phyloP scores from a whole-genome alignment of 1,140 invertebrate species.

The Zaprionus davidi region DNA sequence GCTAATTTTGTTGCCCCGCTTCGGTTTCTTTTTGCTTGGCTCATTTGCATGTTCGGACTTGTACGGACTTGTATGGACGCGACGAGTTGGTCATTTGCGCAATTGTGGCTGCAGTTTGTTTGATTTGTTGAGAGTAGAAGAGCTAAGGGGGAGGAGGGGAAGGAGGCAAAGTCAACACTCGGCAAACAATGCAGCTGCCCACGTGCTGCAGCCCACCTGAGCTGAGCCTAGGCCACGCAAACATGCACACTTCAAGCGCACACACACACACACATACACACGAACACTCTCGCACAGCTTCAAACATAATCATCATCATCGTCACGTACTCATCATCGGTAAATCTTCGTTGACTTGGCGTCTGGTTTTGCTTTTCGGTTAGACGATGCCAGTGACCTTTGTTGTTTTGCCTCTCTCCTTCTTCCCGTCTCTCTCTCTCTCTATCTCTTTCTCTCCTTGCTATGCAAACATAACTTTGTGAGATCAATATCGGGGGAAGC shows the following conservation, averaged over 20 bases:
- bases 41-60: slow-evolving; percentile 25
- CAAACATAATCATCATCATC: slow-evolving; percentile 44
- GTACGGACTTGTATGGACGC: slow-evolving; percentile 25
- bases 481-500: slow-evolving; percentile 63
- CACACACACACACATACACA: neutral
- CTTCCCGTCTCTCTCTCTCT: neutral
- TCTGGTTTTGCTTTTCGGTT: slow-evolving; percentile 17
- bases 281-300: neutral
- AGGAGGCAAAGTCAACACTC: slow-evolving; percentile 10
- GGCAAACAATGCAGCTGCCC: slow-evolving; percentile 44
- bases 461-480: slow-evolving; percentile 53
- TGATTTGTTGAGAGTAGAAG: slow-evolving; percentile 41
- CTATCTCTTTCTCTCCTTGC: neutral
- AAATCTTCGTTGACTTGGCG: slow-evolving; percentile 33
- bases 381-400: slow-evolving; percentile 78
- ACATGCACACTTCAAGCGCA: slow-evolving; percentile 8
- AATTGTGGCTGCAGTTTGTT: slow-evolving; percentile 65
- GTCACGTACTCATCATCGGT: slow-evolving; percentile 48
- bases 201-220: slow-evolving; percentile 58
- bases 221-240: slow-evolving; percentile 22
- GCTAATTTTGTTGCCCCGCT: slow-evolving; percentile 65
- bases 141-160: slow-evolving; percentile 35
- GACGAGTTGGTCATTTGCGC: slow-evolving; percentile 49
- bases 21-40: slow-evolving; percentile 45
- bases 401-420: slow-evolving; percentile 30